These are phyloP conservation scores for Oreochromis grahami DNA, from an alignment of 2,797 vertebrate genomes.

Conservation along the genomic window DNA sequence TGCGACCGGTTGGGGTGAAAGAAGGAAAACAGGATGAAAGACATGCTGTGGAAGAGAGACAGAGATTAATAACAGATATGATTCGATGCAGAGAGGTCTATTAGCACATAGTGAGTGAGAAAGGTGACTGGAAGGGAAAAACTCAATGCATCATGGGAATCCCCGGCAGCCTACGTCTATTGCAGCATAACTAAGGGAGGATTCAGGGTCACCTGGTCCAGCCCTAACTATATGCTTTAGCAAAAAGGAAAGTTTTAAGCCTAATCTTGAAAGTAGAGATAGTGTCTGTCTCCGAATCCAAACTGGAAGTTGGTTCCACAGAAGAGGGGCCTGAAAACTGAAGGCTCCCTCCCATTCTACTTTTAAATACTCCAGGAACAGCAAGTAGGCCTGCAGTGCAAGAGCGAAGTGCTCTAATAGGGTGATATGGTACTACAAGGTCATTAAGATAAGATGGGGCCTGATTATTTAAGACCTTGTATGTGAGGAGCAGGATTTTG, in stretches of 20 bases:
- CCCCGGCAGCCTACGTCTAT: no score
- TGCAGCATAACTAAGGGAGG: no score
- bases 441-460: background rate
- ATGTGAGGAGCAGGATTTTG: background rate
- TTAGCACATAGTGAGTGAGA: no score
- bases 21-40: no score
- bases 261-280: background rate
- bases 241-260: background rate
- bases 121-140: no score
- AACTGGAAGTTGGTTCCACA: background rate
- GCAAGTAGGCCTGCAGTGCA: fast-evolving
- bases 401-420: background rate
- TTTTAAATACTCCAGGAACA: background rate
- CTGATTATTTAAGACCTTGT: background rate
- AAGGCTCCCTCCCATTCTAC: fast-evolving
- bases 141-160: no score
- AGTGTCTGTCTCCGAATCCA: background rate
- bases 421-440: background rate
- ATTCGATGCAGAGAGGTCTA: no score
- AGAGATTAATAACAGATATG: no score
- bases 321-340: fast-evolving
- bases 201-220: background rate
- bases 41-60: no score
- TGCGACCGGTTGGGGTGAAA: no score
- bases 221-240: background rate